phyloP scores from a whole-genome alignment of 2,113 vertebrate genomes.

The Podilymbus podiceps region DNA sequence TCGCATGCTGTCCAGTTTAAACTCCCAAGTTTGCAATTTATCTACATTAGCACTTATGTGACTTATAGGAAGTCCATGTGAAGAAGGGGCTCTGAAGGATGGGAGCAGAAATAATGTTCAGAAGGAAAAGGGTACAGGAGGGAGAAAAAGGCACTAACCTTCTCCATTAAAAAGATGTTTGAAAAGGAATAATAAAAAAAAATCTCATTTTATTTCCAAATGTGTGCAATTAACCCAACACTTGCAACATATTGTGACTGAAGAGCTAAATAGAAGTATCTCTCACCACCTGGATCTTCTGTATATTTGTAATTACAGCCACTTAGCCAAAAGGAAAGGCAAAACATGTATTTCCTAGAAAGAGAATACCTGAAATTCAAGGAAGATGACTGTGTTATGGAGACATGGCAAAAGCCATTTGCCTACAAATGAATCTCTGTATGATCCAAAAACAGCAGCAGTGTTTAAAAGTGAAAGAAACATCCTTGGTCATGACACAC shows the following conservation, averaged over 20 bases:
- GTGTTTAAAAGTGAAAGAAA: not conserved
- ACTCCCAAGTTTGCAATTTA: not conserved
- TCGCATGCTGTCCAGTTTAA: not conserved
- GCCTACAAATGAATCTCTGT: not conserved
- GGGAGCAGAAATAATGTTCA: not conserved
- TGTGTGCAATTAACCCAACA: not conserved
- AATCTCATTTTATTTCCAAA: not conserved
- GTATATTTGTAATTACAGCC: not conserved
- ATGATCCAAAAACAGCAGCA: slow-evolving; percentile 14
- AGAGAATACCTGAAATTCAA: slow-evolving; percentile 31
- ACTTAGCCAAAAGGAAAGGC: not conserved
- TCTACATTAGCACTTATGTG: not conserved
- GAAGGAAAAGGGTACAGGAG: not conserved
- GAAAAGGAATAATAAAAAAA: not conserved
- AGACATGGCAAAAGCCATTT: slow-evolving; percentile 2
- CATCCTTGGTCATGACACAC: not conserved
- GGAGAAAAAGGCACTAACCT: not conserved
- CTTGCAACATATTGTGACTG: not conserved
- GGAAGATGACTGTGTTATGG: not conserved
- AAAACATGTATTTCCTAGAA: slow-evolving; percentile 28
- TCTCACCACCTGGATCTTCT: not conserved
- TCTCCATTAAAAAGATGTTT: not conserved
- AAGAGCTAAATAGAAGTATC: slow-evolving; percentile 5
- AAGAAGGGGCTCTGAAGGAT: not conserved
- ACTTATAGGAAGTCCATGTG: not conserved